phyloP scores from a whole-genome alignment of 2,888 invertebrate genomes.

The Pantelozetes paolii region DNA sequence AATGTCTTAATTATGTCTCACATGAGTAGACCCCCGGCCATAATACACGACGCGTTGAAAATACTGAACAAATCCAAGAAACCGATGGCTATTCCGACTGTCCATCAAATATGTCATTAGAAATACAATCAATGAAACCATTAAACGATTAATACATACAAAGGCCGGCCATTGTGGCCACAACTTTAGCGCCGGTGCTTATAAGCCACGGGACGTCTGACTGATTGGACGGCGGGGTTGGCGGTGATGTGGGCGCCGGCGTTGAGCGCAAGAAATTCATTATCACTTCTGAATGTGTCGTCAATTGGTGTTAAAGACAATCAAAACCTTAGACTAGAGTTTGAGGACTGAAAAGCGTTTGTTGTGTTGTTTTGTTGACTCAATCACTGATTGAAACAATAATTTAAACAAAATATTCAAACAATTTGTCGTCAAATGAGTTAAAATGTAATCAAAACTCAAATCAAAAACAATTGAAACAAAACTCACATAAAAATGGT shows the following conservation, averaged over 20 bases:
- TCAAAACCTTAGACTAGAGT: not conserved
- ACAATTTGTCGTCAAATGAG: no score
- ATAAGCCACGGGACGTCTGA: constrained; percentile 42
- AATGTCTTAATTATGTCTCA: not conserved
- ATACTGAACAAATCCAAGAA: constrained; percentile 35
- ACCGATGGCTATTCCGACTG: constrained; percentile 43
- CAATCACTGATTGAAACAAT: no score
- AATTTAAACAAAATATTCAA: no score
- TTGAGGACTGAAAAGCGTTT: not conserved
- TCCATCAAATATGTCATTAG: constrained; percentile 36
- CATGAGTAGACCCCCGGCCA: constrained; percentile 41
- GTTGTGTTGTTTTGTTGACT: no score
- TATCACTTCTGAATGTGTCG: not conserved
- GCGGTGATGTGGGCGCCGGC: not conserved
- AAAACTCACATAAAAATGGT: constrained; percentile 2
- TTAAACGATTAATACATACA: constrained; percentile 30
- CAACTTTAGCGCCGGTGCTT: constrained; percentile 30
- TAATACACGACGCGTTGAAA: constrained; percentile 38
- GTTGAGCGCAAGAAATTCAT: constrained; percentile 9
- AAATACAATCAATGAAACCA: not conserved
- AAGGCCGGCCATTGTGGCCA: constrained; percentile 42
- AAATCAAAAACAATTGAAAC: not conserved
- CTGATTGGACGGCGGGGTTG: not conserved
- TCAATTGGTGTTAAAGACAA: not conserved
- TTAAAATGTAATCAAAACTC: no score